Conservation (phyloP, 2,888 invertebrate genomes). For the Agonopterix arenella region DNA sequence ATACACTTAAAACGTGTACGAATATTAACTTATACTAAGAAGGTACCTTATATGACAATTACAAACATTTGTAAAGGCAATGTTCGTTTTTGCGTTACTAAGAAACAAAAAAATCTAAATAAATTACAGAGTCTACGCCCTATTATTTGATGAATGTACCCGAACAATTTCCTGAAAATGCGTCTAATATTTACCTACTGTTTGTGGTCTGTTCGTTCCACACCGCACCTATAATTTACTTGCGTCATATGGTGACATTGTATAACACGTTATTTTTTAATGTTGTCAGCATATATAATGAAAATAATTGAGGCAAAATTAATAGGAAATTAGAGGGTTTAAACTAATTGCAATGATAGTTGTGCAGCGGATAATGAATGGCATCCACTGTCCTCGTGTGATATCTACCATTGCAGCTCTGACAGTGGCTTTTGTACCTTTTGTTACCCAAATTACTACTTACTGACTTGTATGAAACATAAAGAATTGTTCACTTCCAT, state of each 20-base stretch:
- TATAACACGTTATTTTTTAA: slow-evolving; percentile 57
- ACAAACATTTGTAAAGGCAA: too few relatives aligned
- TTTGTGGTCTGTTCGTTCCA: slow-evolving; percentile 23
- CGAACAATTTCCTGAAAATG: too few relatives aligned
- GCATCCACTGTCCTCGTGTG: slow-evolving; percentile 31
- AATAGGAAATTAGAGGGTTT: slow-evolving; percentile 70
- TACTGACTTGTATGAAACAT: not conserved
- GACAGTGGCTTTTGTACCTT: slow-evolving; percentile 16
- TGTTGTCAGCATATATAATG: slow-evolving; percentile 64
- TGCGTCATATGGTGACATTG: slow-evolving; percentile 61
- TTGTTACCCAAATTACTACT: slow-evolving; percentile 26
- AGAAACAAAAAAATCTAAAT: too few relatives aligned
- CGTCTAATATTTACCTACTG: slow-evolving; percentile 20
- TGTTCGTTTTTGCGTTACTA: too few relatives aligned
- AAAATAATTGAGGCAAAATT: slow-evolving; percentile 70
- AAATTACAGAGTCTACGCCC: not conserved
- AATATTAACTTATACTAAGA: too few relatives aligned
- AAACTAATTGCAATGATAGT: slow-evolving; percentile 64
- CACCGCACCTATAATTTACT: slow-evolving; percentile 63
- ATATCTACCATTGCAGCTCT: slow-evolving; percentile 5
- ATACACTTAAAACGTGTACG: too few relatives aligned
- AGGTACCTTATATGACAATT: too few relatives aligned
- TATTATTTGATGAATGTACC: too few relatives aligned
- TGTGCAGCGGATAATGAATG: slow-evolving; percentile 44
- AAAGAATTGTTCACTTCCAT: slow-evolving; percentile 4